Conservation (phyloP, 2,888 invertebrate genomes). For the Digitonthophagus gazella region DNA sequence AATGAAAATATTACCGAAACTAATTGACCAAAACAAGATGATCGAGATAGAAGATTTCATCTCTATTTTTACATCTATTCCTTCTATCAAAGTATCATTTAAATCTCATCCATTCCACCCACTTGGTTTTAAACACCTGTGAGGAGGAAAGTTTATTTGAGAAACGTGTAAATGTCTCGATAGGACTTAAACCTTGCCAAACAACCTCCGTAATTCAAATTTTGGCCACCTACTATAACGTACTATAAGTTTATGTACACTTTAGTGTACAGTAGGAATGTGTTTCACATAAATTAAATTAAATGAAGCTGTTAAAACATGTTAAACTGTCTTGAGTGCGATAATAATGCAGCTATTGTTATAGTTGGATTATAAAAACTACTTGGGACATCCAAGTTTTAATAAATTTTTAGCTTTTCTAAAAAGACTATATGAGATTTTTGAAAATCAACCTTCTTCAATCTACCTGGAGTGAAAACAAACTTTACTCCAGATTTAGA, state of each 20-base stretch:
- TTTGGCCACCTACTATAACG: neutral
- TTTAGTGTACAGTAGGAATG: neutral
- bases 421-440: too few relatives aligned
- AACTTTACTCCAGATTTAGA: neutral
- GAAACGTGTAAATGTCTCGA: neutral
- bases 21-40: neutral
- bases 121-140: neutral
- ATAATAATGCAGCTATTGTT: neutral
- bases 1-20: neutral
- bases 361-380: too few relatives aligned
- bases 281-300: neutral
- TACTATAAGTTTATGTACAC: neutral
- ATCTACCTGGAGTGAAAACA: neutral
- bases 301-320: neutral
- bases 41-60: too few relatives aligned
- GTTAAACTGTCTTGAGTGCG: too few relatives aligned
- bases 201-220: neutral
- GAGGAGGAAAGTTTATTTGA: neutral
- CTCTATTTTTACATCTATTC: too few relatives aligned
- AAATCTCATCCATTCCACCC: neutral
- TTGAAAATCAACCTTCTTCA: neutral
- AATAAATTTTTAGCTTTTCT: too few relatives aligned
- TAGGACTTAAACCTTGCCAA: neutral
- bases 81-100: too few relatives aligned
- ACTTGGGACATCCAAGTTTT: too few relatives aligned